A percentile compares a stretch with the other conserved stretches of the same genome.
Evolutionary conservation across 2,113 vertebrate genomes (phyloP).

Genomic region (Plotosus lineatus): DNA sequence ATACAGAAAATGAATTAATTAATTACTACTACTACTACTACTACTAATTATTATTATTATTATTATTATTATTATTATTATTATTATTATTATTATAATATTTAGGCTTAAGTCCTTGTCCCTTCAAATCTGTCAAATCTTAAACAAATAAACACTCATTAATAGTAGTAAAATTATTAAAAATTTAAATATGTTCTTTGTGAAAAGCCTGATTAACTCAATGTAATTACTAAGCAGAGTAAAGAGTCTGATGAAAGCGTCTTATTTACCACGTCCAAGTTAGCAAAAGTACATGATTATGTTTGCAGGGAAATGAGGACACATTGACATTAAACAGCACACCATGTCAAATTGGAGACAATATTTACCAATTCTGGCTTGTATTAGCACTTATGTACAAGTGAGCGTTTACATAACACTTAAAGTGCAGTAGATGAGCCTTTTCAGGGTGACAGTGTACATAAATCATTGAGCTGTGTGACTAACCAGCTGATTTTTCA

Average conservation of each 20-base stretch:
- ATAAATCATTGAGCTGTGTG: conserved; percentile 1
- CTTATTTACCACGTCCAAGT: conserved; percentile 29
- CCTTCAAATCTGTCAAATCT: neutral
- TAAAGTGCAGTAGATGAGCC: neutral
- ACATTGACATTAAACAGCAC: conserved; percentile 1
- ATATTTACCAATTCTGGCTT: neutral
- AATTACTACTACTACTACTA: no score
- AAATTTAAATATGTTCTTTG: neutral
- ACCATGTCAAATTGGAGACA: neutral
- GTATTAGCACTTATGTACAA: neutral
- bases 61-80: neutral
- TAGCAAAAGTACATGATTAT: conserved; percentile 23
- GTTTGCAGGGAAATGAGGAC: conserved; percentile 15
- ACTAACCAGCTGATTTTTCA: neutral
- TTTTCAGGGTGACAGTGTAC: neutral
- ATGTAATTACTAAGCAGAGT: conserved; percentile 7
- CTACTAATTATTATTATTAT: no score
- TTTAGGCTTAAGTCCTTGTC: neutral
- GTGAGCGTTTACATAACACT: neutral
- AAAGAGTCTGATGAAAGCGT: conserved; percentile 17
- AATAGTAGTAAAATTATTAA: neutral
- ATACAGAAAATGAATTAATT: no score
- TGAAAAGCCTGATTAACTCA: conserved; percentile 33
- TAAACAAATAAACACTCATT: conserved; percentile 1
- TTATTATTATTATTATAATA: no score